Evolutionary conservation across 2,797 vertebrate genomes (phyloP).

Genomic region (Cyclopterus lumpus): DNA sequence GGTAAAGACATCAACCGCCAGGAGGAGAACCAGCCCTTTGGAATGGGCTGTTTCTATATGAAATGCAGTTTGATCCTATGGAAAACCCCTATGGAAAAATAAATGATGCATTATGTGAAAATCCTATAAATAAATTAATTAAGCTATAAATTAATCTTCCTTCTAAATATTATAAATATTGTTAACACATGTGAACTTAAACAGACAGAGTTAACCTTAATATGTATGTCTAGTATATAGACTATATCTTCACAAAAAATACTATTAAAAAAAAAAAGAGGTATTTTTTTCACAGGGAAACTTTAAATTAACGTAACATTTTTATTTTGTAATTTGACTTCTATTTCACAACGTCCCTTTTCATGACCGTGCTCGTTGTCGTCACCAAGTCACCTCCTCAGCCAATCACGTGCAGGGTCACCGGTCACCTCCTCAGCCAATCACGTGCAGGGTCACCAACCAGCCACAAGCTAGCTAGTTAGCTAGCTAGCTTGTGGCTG

Average conservation of each 20-base stretch:
- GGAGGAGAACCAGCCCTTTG: neutral
- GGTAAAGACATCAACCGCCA: slow-evolving; percentile 76
- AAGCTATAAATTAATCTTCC: too few relatives aligned
- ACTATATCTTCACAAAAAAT: neutral
- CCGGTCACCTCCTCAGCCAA: neutral
- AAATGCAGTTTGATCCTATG: neutral
- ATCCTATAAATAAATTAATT: neutral
- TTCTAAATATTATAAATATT: neutral
- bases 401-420: neutral
- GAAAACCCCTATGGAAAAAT: neutral
- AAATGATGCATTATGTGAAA: neutral
- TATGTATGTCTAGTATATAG: neutral
- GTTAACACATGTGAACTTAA: neutral
- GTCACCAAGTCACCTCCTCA: neutral
- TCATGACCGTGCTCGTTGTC: neutral
- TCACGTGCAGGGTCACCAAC: neutral
- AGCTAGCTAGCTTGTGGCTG: too few relatives aligned
- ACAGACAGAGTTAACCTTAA: neutral
- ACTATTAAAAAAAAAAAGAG: neutral
- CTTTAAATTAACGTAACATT: neutral
- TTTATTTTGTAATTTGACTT: neutral
- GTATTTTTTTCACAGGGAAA: neutral
- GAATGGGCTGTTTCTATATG: neutral
- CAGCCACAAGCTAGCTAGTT: too few relatives aligned
- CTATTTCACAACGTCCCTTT: neutral